Base-by-base conservation (phyloP, 2,113 vertebrate genomes). In the Elaphurus davidianus region DNA sequence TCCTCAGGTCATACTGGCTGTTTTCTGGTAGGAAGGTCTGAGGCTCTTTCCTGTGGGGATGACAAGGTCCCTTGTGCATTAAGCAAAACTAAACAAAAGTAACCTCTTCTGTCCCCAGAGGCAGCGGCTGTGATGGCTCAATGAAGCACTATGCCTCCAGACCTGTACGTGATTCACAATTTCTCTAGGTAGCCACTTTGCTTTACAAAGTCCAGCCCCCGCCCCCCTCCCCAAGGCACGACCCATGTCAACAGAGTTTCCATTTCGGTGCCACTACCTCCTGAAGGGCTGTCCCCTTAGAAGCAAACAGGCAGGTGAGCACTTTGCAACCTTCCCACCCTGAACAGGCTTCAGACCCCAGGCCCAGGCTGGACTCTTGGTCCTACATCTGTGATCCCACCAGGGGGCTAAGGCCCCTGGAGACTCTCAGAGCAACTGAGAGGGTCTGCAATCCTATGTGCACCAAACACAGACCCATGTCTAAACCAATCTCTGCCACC, bases 51-150 rank as follows among this genome's bases (percentile, higher is more conserved):
- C 17, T 12, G 9, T 16, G 59, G n/a, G 9, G 16, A 15, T 23
- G n/a, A 76, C 28, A 52, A 36, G 6, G 43, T 67, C 52, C 74
- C 83, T 54, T 60, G 54, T n/a, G 55, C 78, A 7, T 27, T 67
- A 59, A 36, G 76, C 2, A 0, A 59, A 57, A 78, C 16, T 12
- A 43, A 27, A 76, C 54, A 71, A 21, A 86, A 84, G 90, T 36
- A 17, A 59, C 40, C 95, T 57, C 87, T 71, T 62, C 62, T 43
- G 62, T 90, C 50, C 43, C 83, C 50, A 62, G 54, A 81, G 67
- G 40, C 54, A 6, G 33, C 0, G 8, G 4, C 47, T 0, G 23
- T 50, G n/a, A 47, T 0, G 2, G 23, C 16, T 16, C 7, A 64
- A 36, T 3, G 59, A 40, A 81, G 43, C 67, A 4, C 45, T 11